Evolutionary conservation across 2,113 vertebrate genomes (phyloP).

Genomic region (Octodon degus): DNA sequence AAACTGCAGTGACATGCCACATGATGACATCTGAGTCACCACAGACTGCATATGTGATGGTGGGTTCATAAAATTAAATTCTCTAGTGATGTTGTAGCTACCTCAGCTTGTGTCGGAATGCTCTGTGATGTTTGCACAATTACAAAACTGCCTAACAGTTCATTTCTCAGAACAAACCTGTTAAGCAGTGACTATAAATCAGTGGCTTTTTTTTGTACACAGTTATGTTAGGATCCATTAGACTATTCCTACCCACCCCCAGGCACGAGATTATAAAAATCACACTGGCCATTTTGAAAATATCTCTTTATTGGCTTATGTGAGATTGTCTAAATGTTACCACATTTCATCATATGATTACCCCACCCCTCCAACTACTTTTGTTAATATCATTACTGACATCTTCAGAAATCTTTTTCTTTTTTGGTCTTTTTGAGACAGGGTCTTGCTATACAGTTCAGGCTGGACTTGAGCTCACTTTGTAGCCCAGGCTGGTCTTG

Average conservation of each 20-base stretch:
- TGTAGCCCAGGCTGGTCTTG: neutral
- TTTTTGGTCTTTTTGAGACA: neutral
- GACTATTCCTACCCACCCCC: neutral
- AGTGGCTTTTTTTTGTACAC: neutral
- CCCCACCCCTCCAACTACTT: neutral
- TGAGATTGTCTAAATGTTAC: neutral
- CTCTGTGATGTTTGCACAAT: neutral
- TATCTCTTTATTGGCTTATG: neutral
- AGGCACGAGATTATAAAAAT: neutral
- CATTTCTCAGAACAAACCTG: neutral
- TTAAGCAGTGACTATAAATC: neutral
- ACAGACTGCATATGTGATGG: neutral
- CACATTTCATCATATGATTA: neutral
- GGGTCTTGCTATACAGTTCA: neutral
- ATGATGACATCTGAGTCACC: neutral
- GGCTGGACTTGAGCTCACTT: neutral
- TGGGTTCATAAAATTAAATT: neutral
- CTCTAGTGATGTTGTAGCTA: neutral
- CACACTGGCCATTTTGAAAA: constrained; percentile 24
- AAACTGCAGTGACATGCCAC: neutral
- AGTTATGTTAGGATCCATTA: neutral
- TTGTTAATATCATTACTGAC: neutral
- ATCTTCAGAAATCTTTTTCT: neutral
- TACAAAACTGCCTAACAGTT: too few species aligned
- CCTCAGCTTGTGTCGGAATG: neutral